Evolutionary conservation across 2,888 invertebrate genomes (phyloP), one percentile per base, ranked within the genome.

Genomic region (Aphodius sticticus): DNA sequence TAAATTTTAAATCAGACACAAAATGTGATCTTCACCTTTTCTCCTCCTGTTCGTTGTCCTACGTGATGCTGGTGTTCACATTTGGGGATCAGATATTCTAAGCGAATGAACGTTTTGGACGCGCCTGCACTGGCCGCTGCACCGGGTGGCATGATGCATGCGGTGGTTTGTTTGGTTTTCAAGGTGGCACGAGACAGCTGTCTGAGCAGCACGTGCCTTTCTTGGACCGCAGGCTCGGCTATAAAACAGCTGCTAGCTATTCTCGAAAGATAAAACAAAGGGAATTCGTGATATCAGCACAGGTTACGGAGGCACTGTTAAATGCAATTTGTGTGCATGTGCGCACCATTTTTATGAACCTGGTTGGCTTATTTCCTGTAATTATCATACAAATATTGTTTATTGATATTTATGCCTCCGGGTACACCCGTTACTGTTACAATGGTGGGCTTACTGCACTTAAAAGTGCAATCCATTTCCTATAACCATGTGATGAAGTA

Each of bases 151-250:
- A 26, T 53, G 53, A 5, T 53, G 53, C 53, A 53, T 53, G 7
- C 53, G 53, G 53, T 53, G 53, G 53, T 53, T 53, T 53, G 53
- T 53, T 53, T 53, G 53, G 53, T 9, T 53, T 53, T 53, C 53
- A 53, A 53, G 53, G 53, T 53, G 53, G 53, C 53, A 53, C 53
- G 53, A 53, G 53, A 53, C 53, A 53, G 53, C 53, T 53, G 53
- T 53, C 53, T 5, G 9, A 12, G 12, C 53, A 53, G 53, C 53
- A 53, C 53, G 53, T 53, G 53, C 53, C 53, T 53, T 53, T 53
- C 53, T 53, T 53, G 9, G 53, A 53, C 53, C 12, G 53, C 53
- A 53, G 53, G 53, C 53, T 53, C 9, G 53, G 12, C 12, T 12
- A 53, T 53, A 53, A 53, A 53, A 53, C 53, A 53, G 53, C 53